Base-by-base conservation (phyloP, 1,140 invertebrate genomes). In the Heliothis virescens region DNA sequence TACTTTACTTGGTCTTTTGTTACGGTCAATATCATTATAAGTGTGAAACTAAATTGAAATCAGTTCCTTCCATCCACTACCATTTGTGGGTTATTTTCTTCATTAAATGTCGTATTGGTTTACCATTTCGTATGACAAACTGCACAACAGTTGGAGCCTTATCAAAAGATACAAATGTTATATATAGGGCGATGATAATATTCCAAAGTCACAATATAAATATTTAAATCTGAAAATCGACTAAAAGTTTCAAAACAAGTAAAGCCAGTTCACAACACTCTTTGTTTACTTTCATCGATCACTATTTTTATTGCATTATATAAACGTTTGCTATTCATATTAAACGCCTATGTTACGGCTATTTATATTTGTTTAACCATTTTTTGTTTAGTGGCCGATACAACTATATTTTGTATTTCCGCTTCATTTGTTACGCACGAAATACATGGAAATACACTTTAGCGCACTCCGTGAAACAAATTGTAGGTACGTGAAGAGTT, bases 381-480 rank as follows among this genome's bases (percentile, higher is more conserved):
- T 75, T 73, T 75, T 50, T 74, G 72, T 74, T n/a, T n/a, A n/a
- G 50, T 18, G 16, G 9, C 7, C 41, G 16, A 48, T 62, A 21
- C 16, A 57, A 60, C 41, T 74, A 48, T 60, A 50, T 62, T 26
- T 26, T 50, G 16, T 62, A 18, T 50, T 75, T 73, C 34, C 12
- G 34, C 12, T 62, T 62, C 55, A 75, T 50, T 75, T 50, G 57
- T 26, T 62, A 75, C 47, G 72, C 72, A 60, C 47, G 72, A n/a
- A 75, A 29, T 72, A 60, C 55, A 60, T 75, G 69, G 34, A 57
- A 72, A 57, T 18, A 72, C 69, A 72, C 69, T 72, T 72, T 57
- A 41, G 52, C 47, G 26, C 13, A 72, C 26, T 34, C 16, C 29
- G 52, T 11, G 52, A 57, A 57, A 53, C 50, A 71, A 53, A 71